Evolutionary conservation across 2,888 invertebrate species (phyloP), one percentile per base, ranked within the genome.

Genomic region (Gandaritis pyraliata): DNA sequence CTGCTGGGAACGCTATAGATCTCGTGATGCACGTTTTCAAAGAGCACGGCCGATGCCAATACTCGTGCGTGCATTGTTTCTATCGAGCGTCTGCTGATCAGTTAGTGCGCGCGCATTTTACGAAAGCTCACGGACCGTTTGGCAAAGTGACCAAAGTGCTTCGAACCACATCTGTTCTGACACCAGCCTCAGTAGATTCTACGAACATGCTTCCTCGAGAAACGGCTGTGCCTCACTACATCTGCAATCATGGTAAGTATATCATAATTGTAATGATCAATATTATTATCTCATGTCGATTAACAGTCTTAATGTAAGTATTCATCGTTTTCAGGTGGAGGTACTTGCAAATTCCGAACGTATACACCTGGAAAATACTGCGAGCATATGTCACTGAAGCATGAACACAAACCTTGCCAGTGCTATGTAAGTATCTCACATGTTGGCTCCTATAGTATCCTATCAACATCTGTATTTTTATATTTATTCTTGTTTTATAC

Each of bases 11-110:
- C 74, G 76, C 86, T 61, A 83, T 85, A 59, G 74, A 90, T 39
- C 78, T 95, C 70, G 88, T 93, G 45, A 82, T 86, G 54, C 96
- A 96, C 76, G 92, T 95, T 12, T 92, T 94, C 51, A 91, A 93
- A 29, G 88, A 88, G 38, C 96, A 96, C 73, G 93, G 92, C 0
- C 84, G 89, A 56, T 95, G 95, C 72, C 86, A 90, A 30, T 95
- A 85, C 72, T 94, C 94, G 33, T 96, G 96, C 73, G 87, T 85
- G 3, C 90, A 93, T 68, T 96, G 96, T 75, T 94, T 96, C 73
- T 96, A 96, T 78, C 88, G 96, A 51, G 94, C 94, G 0, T 84
- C 93, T 0, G 86, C 93, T 0, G 90, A 92, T 50, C 93, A 94
- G 57, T 93, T 95, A 50, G 94, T 96, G 0, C 88, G 92, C 15